A percentile compares a stretch with the other conserved stretches of the same genome.
Conservation (phyloP, 2,888 invertebrate species). For the Eulithis testata region DNA sequence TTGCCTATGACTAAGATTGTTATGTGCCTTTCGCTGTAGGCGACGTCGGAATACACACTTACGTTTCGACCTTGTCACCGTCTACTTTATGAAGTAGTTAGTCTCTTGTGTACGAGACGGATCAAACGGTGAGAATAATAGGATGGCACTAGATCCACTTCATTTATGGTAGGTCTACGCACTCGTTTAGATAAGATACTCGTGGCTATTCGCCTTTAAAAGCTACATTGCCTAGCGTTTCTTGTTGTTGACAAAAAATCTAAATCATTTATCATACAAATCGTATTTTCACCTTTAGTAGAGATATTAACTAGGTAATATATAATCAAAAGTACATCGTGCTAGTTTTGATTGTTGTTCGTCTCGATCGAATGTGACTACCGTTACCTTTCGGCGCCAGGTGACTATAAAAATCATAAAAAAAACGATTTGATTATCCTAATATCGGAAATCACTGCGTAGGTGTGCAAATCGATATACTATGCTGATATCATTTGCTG, state of each 20-base stretch:
- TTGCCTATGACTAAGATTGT: conserved; percentile 5
- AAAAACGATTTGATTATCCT: conserved; percentile 19
- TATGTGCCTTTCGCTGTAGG: conserved; percentile 14
- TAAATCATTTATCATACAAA: too few species aligned
- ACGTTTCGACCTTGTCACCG: conserved; percentile 29
- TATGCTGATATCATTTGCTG: conserved; percentile 30
- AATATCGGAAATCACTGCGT: conserved; percentile 20
- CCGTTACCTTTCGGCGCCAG: conserved; percentile 7
- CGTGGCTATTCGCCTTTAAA: too few species aligned
- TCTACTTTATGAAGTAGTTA: conserved; percentile 25
- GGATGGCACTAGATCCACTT: neutral
- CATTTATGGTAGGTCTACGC: neutral
- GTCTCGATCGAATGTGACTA: neutral
- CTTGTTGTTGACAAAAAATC: too few species aligned
- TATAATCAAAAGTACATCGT: neutral
- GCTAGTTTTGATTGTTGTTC: neutral
- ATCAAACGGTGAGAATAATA: conserved; percentile 20
- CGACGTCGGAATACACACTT: conserved; percentile 23
- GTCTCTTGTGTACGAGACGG: conserved; percentile 12
- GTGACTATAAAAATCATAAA: conserved; percentile 13
- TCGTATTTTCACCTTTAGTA: neutral
- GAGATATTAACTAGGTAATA: neutral
- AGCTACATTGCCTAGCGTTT: too few species aligned
- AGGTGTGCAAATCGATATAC: conserved; percentile 29
- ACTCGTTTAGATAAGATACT: neutral